Base-by-base conservation (phyloP, 2,113 vertebrate species). In the Hiodon alosoides region DNA sequence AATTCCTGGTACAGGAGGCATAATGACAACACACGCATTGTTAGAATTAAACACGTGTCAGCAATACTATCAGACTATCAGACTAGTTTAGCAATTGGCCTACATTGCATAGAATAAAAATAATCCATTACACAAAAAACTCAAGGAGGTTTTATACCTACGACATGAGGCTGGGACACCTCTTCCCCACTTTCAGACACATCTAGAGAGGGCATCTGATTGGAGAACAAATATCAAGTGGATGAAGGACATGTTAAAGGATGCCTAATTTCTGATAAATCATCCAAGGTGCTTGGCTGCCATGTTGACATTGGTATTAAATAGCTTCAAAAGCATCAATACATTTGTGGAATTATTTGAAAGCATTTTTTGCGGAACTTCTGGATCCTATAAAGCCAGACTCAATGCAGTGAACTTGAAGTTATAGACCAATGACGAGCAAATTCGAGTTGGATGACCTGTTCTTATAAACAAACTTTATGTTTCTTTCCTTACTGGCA, bases 1-100 rank as follows among this genome's bases (percentile, higher is more conserved):
- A 77, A 91, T 90, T 3, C 96, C 95, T 98, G 79, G 0, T 0
- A 75, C 10, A 55, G 48, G 3, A 61, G 57, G 59, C 64, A 17
- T 10, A 7, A 8, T 73, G 6, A 65, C 16, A 16, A 17, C 3
- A 53, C 9, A 14, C 14, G 14, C 7, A 9, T 16, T 48, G 4
- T 10, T 47, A 67, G 31, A 13, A 46, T 10, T 2, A 67, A 14
- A 14, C 59, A 9, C n/a, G 61, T 17, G 61, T 10, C 4, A 57
- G 54, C 54, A 9, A 59, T 16, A n/a, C 31, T 7, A 47, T 11
- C 3, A 67, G 48, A 2, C 3, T 31, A 31, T 31, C 31, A 31
- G 31, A 31, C 31, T 31, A 31, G 31, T 31, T 31, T 31, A 31
- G 0, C 31, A 31, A 31, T 31, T 31, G 31, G 31, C 31, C 31